Evolutionary conservation across 2,888 invertebrate species (phyloP).

Genomic region (Pachymerium ferrugineum): DNA sequence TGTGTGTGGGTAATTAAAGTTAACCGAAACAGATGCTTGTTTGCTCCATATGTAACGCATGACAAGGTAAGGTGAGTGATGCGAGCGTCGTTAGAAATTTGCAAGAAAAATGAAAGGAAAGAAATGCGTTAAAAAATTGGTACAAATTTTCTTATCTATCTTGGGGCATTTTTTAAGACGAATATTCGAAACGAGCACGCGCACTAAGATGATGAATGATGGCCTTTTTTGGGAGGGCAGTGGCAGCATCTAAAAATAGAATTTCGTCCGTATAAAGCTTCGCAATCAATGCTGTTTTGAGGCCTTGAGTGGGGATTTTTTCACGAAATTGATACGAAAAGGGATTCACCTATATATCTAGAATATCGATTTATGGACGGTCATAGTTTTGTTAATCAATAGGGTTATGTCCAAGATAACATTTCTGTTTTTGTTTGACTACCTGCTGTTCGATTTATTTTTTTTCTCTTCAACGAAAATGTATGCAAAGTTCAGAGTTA

Average conservation of each 20-base stretch:
- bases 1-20: constrained; percentile 2
- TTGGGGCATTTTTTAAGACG: neutral
- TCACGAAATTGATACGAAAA: neutral
- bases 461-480: too few relatives aligned
- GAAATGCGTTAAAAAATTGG: neutral
- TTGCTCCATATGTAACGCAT: neutral
- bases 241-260: neutral
- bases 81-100: neutral
- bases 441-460: too few relatives aligned
- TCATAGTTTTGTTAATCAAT: too few relatives aligned
- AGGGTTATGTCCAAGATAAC: too few relatives aligned
- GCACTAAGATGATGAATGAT: neutral
- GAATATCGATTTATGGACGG: neutral
- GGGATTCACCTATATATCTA: neutral
- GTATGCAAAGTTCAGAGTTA: too few relatives aligned
- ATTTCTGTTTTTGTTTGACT: too few relatives aligned
- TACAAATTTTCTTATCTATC: too few relatives aligned
- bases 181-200: neutral
- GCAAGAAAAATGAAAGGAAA: neutral
- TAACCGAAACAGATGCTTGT: neutral
- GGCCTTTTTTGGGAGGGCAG: neutral
- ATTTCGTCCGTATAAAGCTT: neutral
- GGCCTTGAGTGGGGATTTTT: neutral
- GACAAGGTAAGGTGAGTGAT: neutral
- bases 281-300: neutral